A percentile compares a stretch with the other conserved stretches of the same genome.
Conservation (phyloP, 2,113 vertebrate genomes). For the Ictalurus punctatus region DNA sequence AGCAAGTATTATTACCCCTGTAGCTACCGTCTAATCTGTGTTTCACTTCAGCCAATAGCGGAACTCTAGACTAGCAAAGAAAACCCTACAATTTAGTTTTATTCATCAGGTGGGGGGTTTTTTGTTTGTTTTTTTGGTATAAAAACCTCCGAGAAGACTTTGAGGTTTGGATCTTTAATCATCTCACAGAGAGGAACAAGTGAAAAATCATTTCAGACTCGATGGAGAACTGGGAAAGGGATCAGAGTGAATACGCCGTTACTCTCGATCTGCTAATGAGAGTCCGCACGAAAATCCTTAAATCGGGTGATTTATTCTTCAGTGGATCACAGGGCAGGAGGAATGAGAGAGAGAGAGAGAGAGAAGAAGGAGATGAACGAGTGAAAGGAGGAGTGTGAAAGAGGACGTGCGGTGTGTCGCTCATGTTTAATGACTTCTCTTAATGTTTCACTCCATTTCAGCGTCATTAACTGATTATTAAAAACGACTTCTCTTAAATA, state of each 20-base stretch:
- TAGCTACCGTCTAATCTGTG: not conserved
- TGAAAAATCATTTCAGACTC: not conserved
- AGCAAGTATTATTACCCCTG: too few relatives aligned
- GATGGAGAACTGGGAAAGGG: not conserved
- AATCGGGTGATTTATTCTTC: slow-evolving; percentile 15
- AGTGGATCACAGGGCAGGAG: not conserved
- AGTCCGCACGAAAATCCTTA: not conserved
- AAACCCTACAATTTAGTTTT: too few relatives aligned
- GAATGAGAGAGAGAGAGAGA: not conserved
- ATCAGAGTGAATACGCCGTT: not conserved
- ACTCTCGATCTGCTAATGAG: slow-evolving; percentile 15
- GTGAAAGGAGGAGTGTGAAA: not conserved
- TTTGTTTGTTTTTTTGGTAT: not conserved
- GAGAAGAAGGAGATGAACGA: not conserved
- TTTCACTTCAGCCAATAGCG: too few relatives aligned
- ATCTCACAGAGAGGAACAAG: not conserved
- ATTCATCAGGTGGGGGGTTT: not conserved
- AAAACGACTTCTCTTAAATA: not conserved
- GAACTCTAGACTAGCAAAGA: too few relatives aligned
- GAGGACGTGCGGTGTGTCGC: not conserved
- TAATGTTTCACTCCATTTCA: slow-evolving; percentile 6
- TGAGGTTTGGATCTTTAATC: slow-evolving; percentile 7
- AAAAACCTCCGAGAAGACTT: not conserved
- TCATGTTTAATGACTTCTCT: slow-evolving; percentile 6
- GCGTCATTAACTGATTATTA: slow-evolving; percentile 16